phyloP scores from a whole-genome alignment of 2,888 invertebrate species.

The Cheilosia vulpina region DNA sequence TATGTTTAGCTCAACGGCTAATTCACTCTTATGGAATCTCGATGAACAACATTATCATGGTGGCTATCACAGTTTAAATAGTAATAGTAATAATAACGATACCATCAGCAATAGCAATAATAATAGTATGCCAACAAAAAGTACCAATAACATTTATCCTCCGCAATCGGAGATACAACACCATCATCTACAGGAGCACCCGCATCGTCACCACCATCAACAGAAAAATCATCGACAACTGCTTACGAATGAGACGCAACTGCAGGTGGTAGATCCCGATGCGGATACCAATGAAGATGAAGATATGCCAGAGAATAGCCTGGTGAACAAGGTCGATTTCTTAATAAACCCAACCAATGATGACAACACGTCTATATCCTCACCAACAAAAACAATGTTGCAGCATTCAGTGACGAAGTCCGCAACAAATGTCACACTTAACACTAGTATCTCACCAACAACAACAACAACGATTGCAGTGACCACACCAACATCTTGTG shows the following conservation, averaged over 20 bases:
- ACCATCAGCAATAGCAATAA: constrained; percentile 50
- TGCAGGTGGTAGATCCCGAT: constrained; percentile 30
- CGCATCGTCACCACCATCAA: constrained; percentile 56
- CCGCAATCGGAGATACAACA: constrained; percentile 40
- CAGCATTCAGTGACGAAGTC: constrained; percentile 4
- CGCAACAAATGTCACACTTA: constrained; percentile 17
- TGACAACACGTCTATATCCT: constrained; percentile 28
- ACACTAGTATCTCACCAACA: constrained; percentile 30
- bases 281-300: constrained; percentile 35
- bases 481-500: constrained; percentile 73
- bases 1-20: constrained; percentile 77
- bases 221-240: constrained; percentile 32
- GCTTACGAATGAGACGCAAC: constrained; percentile 31
- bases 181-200: constrained; percentile 66
- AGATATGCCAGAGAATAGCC: constrained; percentile 35
- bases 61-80: constrained; percentile 66
- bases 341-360: constrained; percentile 38
- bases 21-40: constrained; percentile 80
- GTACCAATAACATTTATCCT: constrained; percentile 51
- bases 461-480: constrained; percentile 71
- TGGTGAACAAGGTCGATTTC: constrained; percentile 11
- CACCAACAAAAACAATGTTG: constrained; percentile 19
- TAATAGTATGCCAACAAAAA: constrained; percentile 45
- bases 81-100: constrained; percentile 39
- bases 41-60: constrained; percentile 77